Base-by-base conservation (phyloP, 2,113 vertebrate species). In the Chlamydotis undulata region DNA sequence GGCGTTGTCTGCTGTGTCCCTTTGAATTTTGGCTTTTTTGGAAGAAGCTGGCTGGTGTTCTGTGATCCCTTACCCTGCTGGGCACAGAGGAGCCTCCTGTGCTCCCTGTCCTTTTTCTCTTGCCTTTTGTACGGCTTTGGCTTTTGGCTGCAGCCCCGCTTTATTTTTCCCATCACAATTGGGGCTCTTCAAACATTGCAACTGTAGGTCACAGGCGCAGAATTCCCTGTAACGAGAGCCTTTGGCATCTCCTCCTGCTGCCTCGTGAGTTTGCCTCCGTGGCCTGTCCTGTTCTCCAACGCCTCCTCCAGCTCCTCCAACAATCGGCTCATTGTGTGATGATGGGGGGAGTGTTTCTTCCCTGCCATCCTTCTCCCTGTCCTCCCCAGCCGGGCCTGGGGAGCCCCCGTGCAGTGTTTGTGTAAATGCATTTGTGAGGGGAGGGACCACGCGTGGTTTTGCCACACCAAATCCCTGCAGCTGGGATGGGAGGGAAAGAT, bases 241-340 rank as follows among this genome's bases (percentile, higher is more conserved):
- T 74, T 90, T 95, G 89, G 96, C 91, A 93, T 89, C 79, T 82
- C 56, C 3, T 43, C 65, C 79, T 6, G 19, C 90, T 81, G 93
- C 91, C 95, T 92, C 47, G 12, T 91, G 92, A 77, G 93, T 52
- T 96, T 96, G 93, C 22, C 31, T 94, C 63, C 75, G n/a, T 95
- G 87, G 71, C 76, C 70, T 89, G 95, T 95, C 94, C 93, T 9
- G 5, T 89, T 91, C 15, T 59, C 93, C 83, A 85, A 29, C 7
- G 53, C 96, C 94, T 96, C 92, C 92, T 55, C 37, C 31, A n/a
- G 90, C 94, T 90, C 94, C 43, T 73, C 39, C 94, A 80, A 97
- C 98, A 98, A 98, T 97, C 55, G 0, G 25, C 59, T 71, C 96
- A 97, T 98, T 98, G 98, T 98, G 91, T 57, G 69, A 19, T 68